phyloP scores from a whole-genome alignment of 2,888 invertebrate genomes.

The Linnaemya vulpina region DNA sequence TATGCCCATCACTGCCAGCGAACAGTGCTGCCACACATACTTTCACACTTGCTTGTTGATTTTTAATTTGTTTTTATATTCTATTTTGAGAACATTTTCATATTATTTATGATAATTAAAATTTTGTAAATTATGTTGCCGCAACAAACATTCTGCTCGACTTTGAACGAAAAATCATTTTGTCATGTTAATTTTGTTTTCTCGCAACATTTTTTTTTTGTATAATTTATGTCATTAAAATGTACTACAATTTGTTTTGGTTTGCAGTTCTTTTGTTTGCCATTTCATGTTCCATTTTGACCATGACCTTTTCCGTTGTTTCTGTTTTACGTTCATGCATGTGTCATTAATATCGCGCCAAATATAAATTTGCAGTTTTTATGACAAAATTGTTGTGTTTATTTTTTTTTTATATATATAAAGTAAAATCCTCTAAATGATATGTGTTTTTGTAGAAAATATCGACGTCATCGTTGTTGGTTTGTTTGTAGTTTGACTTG shows the following conservation, averaged over 20 bases:
- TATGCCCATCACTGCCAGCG: no score
- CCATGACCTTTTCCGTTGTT: slow-evolving; percentile 55
- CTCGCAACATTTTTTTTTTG: not conserved
- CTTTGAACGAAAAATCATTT: slow-evolving; percentile 33
- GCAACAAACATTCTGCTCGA: slow-evolving; percentile 8
- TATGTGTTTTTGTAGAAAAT: slow-evolving; percentile 10
- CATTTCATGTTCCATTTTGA: slow-evolving; percentile 28
- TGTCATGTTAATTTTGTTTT: slow-evolving; percentile 11
- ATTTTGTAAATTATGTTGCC: not conserved
- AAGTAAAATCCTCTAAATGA: not conserved
- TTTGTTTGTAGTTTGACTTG: not conserved
- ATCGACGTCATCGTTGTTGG: not conserved
- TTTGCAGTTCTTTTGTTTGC: slow-evolving; percentile 8
- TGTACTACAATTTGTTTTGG: slow-evolving; percentile 18
- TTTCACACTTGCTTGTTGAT: not conserved
- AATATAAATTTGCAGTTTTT: slow-evolving; percentile 33
- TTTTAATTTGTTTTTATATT: not conserved
- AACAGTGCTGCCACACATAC: not conserved
- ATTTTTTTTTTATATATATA: not conserved
- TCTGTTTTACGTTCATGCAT: not conserved
- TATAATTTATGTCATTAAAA: slow-evolving; percentile 36
- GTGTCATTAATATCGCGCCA: slow-evolving; percentile 28
- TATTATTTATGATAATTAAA: not conserved
- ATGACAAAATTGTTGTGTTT: slow-evolving; percentile 18
- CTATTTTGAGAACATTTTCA: not conserved